These are phyloP conservation scores for Tetraodon nigroviridis DNA, from an alignment of 2,113 vertebrate genomes.

Conservation along the genomic window DNA sequence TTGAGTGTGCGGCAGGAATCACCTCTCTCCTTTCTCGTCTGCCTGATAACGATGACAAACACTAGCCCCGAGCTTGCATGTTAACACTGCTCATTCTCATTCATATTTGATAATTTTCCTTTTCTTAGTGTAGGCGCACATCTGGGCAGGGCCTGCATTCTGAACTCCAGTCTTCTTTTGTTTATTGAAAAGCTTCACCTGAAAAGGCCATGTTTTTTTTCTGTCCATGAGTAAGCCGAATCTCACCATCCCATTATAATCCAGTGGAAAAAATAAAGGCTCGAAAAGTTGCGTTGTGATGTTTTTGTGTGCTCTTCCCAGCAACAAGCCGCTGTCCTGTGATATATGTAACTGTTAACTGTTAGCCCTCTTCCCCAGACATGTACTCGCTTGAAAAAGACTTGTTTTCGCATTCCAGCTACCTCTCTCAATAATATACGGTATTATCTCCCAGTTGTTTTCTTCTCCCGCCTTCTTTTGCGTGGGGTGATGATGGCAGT, in stretches of 20 bases:
- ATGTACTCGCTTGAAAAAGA: conserved; percentile 62
- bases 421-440: conserved; percentile 57
- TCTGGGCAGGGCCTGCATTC: neutral
- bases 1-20: conserved; percentile 37
- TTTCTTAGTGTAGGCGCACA: conserved; percentile 4
- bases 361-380: conserved; percentile 43
- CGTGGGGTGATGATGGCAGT: conserved; percentile 54
- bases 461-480: conserved; percentile 34
- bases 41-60: conserved; percentile 46
- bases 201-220: conserved; percentile 6
- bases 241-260: neutral
- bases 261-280: neutral
- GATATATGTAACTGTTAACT: conserved; percentile 40
- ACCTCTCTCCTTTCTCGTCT: conserved; percentile 13
- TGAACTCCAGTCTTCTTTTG: neutral
- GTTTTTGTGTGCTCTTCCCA: conserved; percentile 10
- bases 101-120: conserved; percentile 49
- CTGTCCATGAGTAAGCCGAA: conserved; percentile 11
- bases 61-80: conserved; percentile 31
- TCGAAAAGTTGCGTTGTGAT: conserved; percentile 3
- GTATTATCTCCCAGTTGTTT: conserved; percentile 56
- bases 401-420: conserved; percentile 68
- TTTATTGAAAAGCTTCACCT: neutral
- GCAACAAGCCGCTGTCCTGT: conserved; percentile 13
- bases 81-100: conserved; percentile 43